These are phyloP conservation scores for Athalia circularis DNA, from an alignment of 2,888 invertebrate genomes.

Conservation along the genomic window DNA sequence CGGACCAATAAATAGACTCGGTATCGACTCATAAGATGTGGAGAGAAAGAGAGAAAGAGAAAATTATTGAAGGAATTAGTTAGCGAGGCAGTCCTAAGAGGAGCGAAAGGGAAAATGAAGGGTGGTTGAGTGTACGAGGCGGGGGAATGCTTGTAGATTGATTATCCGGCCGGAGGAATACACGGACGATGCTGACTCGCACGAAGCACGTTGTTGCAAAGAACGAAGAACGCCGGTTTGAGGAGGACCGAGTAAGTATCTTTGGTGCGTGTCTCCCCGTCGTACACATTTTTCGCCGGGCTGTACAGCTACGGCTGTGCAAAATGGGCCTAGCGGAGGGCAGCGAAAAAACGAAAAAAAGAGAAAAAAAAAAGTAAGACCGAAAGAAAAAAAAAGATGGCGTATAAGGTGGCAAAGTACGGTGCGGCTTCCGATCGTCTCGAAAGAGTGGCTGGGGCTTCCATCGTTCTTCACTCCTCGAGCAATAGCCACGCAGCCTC, in stretches of 20 bases:
- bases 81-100: slow-evolving; percentile 51
- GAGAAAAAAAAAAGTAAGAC: too few relatives aligned
- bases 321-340: not conserved
- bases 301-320: slow-evolving; percentile 23
- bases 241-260: slow-evolving; percentile 35
- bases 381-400: slow-evolving; percentile 5
- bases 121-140: too few relatives aligned
- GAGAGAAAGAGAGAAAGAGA: slow-evolving; percentile 29
- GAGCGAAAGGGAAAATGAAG: slow-evolving; percentile 38
- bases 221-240: slow-evolving; percentile 42
- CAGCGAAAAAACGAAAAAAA: too few relatives aligned
- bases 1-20: slow-evolving; percentile 51
- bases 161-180: slow-evolving; percentile 58
- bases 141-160: slow-evolving; percentile 55
- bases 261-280: slow-evolving; percentile 35
- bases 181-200: slow-evolving; percentile 48
- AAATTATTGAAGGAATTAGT: slow-evolving; percentile 2
- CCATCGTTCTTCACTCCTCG: slow-evolving; percentile 23
- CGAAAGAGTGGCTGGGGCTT: slow-evolving; percentile 19
- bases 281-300: slow-evolving; percentile 32
- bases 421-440: slow-evolving; percentile 24
- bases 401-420: not conserved
- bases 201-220: slow-evolving; percentile 36
- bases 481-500: slow-evolving; percentile 14
- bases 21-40: slow-evolving; percentile 45